Conservation (phyloP, 2,113 vertebrate genomes). For the Theristicus caerulescens region DNA sequence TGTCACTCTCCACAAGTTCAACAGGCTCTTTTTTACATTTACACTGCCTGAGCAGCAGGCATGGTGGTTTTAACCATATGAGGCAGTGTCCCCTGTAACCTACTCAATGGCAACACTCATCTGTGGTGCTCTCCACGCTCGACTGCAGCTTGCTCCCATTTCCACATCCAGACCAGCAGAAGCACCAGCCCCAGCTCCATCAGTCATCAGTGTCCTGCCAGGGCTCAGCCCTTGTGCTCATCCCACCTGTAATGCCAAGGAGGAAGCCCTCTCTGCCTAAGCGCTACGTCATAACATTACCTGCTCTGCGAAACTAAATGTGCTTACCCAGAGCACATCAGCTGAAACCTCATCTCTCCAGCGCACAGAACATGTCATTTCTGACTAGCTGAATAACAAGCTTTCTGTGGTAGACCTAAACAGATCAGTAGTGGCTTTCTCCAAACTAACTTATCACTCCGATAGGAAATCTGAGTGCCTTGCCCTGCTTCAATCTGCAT, state of each 20-base stretch:
- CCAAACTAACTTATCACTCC: background rate
- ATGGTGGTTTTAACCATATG: rapidly evolving
- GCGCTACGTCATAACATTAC: background rate
- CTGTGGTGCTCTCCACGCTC: no score
- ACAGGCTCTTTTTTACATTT: background rate
- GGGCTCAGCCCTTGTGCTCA: background rate
- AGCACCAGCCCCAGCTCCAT: background rate
- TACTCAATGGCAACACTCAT: background rate
- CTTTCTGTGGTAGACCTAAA: background rate
- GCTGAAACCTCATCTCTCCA: background rate
- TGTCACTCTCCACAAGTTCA: background rate
- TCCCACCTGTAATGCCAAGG: background rate
- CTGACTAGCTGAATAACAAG: background rate
- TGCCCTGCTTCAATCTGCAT: background rate
- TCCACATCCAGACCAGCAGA: background rate
- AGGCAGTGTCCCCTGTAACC: background rate
- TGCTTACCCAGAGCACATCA: background rate
- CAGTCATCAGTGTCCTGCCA: background rate
- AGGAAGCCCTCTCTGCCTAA: background rate
- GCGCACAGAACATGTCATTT: background rate
- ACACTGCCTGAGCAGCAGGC: background rate
- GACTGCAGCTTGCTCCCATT: background rate
- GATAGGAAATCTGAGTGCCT: background rate
- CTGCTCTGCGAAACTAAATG: background rate
- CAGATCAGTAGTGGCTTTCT: background rate